Evolutionary conservation across 2,113 vertebrate genomes (phyloP).

Genomic region (Megaptera novaeangliae): DNA sequence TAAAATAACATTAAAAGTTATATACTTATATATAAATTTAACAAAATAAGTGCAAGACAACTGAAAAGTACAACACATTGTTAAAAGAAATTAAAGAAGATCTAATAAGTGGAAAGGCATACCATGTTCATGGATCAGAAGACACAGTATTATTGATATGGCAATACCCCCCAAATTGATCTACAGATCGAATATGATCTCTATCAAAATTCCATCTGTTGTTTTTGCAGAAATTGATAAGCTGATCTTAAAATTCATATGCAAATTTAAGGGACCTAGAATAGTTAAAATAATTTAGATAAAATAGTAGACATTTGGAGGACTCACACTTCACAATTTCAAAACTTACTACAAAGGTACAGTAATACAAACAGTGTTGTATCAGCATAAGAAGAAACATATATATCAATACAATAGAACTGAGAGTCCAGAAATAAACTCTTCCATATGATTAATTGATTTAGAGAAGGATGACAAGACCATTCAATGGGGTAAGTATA

Average conservation of each 20-base stretch:
- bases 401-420: background rate
- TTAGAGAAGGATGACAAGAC: background rate
- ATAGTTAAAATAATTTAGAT: background rate
- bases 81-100: background rate
- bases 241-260: background rate
- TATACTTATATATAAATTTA: background rate
- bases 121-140: background rate
- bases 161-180: background rate
- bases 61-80: background rate
- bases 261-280: background rate
- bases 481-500: background rate
- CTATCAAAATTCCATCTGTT: background rate
- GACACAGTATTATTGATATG: background rate
- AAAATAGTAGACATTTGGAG: background rate
- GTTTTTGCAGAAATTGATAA: background rate
- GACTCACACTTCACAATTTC: background rate
- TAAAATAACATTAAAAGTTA: background rate
- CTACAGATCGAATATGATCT: background rate
- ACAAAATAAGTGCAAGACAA: background rate
- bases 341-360: background rate
- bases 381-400: background rate
- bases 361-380: background rate
- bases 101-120: background rate
- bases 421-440: background rate
- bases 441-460: background rate